Base-by-base conservation (phyloP, 2,888 invertebrate species). In the Hyposoter dolosus region DNA sequence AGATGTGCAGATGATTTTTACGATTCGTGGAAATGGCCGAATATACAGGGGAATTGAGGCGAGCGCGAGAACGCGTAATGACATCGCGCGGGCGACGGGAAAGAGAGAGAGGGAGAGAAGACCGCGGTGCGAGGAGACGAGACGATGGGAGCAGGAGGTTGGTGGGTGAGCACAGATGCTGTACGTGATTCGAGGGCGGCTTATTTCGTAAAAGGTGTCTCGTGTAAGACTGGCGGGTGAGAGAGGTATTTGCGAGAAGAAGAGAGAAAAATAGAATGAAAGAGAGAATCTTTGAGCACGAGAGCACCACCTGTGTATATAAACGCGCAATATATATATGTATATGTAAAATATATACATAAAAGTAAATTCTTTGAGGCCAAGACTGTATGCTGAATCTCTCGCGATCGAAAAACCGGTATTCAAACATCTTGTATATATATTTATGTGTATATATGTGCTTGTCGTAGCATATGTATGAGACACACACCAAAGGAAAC, bases 151-250 rank as follows among this genome's bases (percentile, higher is more conserved):
- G 40, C n/a, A 50, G 32, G 28, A 43, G 17, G 32, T 19, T 74
- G 74, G 74, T 74, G 74, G 43, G 80, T 75, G 75, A 80, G 82
- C 45, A 74, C 75, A 75, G 80, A 84, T 80, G 79, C 80, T 60
- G 82, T 85, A 82, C 79, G 78, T 76, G 82, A 85, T 79, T 82
- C 74, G 82, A 72, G 85, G 82, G 82, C 50, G 74, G 75, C 71
- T 82, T 85, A 83, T 85, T 85, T 83, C 50, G 83, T 85, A 83
- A 85, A 85, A 85, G 78, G 85, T 82, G 82, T 83, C 72, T 81
- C 80, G 82, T 76, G 71, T 76, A 76, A 76, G 82, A 83, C 71
- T 76, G 76, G 56, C 76, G 79, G 45, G 60, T 56, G 66, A 63
- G 78, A 72, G 77, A 84, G 45, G 35, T 82, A 79, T 83, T 77